Evolutionary conservation across 2,888 invertebrate species (phyloP).

Genomic region (Hipparchia sbordonii): DNA sequence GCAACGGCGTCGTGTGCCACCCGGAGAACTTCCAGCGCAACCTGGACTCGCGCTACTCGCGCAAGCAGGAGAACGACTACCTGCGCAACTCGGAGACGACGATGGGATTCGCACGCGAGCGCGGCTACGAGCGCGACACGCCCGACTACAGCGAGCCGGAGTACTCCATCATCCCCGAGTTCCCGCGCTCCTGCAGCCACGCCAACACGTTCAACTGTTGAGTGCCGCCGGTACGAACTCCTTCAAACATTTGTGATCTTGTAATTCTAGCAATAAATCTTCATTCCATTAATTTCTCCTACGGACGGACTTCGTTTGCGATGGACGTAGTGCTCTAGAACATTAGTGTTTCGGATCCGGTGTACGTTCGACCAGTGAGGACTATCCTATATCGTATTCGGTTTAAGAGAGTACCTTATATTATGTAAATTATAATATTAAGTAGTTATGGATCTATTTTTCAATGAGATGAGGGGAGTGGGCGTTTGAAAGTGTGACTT

Average conservation of each 20-base stretch:
- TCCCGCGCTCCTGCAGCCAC: constrained; percentile 72
- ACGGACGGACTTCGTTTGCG: constrained; percentile 63
- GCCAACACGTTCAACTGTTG: constrained; percentile 82
- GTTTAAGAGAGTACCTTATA: constrained; percentile 76
- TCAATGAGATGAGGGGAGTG: constrained; percentile 63
- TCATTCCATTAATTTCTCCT: constrained; percentile 81
- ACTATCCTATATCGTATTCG: constrained; percentile 72
- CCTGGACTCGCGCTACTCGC: constrained; percentile 75
- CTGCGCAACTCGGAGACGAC: constrained; percentile 74
- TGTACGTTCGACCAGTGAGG: constrained; percentile 66
- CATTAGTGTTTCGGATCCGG: constrained; percentile 63
- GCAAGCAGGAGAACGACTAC: constrained; percentile 81
- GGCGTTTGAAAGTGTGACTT: constrained; percentile 77
- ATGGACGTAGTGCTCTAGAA: constrained; percentile 78
- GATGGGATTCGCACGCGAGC: constrained; percentile 68
- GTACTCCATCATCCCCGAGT: constrained; percentile 78
- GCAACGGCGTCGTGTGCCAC: constrained; percentile 72
- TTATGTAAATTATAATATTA: constrained; percentile 79
- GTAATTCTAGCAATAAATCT: constrained; percentile 83
- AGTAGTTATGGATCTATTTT: constrained; percentile 82
- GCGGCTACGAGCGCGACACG: constrained; percentile 60
- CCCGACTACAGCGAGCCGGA: constrained; percentile 77
- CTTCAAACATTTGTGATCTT: constrained; percentile 79
- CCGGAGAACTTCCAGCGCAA: constrained; percentile 80
- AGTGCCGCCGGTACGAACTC: constrained; percentile 56